phyloP scores from a whole-genome alignment of 1,140 invertebrate genomes.

The Drosophila murphyi region DNA sequence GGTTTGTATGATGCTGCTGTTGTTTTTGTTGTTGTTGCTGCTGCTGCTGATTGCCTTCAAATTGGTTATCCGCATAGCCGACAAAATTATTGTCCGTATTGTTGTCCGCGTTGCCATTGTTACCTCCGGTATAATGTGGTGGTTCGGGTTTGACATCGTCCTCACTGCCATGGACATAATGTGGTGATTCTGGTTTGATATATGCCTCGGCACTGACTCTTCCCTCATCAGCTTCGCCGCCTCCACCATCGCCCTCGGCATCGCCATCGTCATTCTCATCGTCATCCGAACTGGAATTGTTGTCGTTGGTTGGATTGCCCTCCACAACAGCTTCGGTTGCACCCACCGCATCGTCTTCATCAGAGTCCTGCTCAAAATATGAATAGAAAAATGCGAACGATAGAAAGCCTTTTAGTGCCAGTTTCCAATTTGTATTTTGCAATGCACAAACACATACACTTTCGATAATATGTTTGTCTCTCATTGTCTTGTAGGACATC shows the following conservation, averaged over 20 bases:
- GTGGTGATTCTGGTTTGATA: too few relatives aligned
- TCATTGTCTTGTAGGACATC: background rate
- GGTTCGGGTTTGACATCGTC: background rate
- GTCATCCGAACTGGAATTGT: background rate
- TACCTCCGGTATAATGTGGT: background rate
- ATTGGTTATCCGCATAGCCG: background rate
- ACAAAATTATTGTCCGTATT: background rate
- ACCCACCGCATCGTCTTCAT: background rate
- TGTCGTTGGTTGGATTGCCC: background rate
- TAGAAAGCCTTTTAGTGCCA: background rate
- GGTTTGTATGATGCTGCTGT: background rate
- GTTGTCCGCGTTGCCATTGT: background rate
- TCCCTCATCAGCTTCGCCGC: too few relatives aligned
- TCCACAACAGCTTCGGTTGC: background rate
- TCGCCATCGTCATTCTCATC: conserved; percentile 3
- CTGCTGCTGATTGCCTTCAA: background rate
- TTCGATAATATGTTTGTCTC: background rate
- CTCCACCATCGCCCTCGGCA: background rate
- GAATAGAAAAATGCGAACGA: background rate
- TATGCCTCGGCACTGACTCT: too few relatives aligned
- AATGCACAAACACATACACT: background rate
- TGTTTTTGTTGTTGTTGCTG: conserved; percentile 1
- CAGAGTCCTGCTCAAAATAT: conserved; percentile 2
- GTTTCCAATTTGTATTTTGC: conserved; percentile 7
- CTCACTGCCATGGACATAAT: background rate